These are phyloP conservation scores for Syndactyla subalaris DNA, from an alignment of 2,797 vertebrate genomes.

Conservation along the genomic window DNA sequence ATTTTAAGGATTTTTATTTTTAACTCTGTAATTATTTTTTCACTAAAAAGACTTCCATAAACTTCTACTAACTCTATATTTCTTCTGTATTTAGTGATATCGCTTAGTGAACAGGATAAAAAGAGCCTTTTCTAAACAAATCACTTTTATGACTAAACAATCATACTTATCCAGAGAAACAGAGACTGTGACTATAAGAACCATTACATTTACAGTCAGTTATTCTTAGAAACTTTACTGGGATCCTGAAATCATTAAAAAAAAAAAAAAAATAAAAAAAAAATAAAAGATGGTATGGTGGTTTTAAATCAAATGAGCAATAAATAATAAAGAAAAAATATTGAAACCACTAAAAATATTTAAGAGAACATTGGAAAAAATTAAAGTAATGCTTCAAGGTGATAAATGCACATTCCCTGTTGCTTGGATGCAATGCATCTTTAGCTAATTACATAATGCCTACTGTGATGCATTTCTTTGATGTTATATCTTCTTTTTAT, in stretches of 20 bases:
- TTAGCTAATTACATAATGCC: neutral
- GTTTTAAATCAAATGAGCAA: neutral
- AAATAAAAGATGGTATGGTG: neutral
- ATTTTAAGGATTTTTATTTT: constrained; percentile 26
- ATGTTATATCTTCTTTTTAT: neutral
- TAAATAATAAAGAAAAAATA: neutral
- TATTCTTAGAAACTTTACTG: neutral
- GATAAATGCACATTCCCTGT: neutral
- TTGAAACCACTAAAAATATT: neutral
- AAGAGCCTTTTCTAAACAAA: constrained; percentile 45
- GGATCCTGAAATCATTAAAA: neutral
- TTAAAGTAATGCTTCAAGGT: neutral
- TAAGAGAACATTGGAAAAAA: neutral
- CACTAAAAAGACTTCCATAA: neutral
- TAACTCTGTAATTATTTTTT: constrained; percentile 42
- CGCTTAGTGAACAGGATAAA: neutral
- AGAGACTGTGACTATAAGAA: constrained; percentile 15
- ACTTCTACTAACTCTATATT: neutral
- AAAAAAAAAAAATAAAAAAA: neutral
- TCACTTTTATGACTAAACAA: constrained; percentile 40
- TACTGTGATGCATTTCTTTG: neutral
- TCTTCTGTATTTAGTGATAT: constrained; percentile 42
- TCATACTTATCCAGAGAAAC: neutral
- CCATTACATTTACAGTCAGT: neutral
- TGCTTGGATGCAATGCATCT: neutral